Conservation (phyloP, 2,888 invertebrate species). For the Gandaritis pyraliata region DNA sequence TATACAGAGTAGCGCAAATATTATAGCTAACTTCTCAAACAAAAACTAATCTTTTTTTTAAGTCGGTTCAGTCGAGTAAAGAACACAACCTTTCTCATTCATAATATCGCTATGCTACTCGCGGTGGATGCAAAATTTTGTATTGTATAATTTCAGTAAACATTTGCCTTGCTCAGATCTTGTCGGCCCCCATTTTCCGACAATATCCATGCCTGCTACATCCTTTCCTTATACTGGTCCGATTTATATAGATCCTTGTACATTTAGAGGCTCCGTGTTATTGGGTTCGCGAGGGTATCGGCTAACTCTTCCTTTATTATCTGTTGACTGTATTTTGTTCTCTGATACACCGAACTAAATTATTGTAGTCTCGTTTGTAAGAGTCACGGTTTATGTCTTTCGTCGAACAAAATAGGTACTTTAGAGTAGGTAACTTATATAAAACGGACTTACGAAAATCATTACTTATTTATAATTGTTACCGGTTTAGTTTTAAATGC, state of each 20-base stretch:
- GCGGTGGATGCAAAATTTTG: background rate
- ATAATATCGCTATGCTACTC: background rate
- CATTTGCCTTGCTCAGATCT: conserved; percentile 55
- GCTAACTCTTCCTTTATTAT: conserved; percentile 65
- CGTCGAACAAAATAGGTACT: background rate
- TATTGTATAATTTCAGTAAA: conserved; percentile 48
- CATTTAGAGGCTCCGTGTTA: conserved; percentile 57
- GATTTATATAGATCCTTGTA: conserved; percentile 57
- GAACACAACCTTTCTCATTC: too few relatives aligned
- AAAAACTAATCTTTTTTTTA: too few relatives aligned
- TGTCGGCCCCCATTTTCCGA: conserved; percentile 53
- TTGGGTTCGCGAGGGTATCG: conserved; percentile 60
- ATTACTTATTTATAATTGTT: too few relatives aligned
- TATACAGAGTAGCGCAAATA: too few relatives aligned
- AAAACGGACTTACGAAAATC: background rate
- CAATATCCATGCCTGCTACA: conserved; percentile 59
- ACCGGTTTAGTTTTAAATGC: too few relatives aligned
- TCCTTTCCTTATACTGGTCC: conserved; percentile 61
- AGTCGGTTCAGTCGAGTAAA: too few relatives aligned
- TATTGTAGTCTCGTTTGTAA: conserved; percentile 58
- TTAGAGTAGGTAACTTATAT: background rate
- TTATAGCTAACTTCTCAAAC: too few relatives aligned
- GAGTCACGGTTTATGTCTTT: conserved; percentile 50
- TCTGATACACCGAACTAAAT: conserved; percentile 59
- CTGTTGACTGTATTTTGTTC: conserved; percentile 67